These are phyloP conservation scores for Anas georgica DNA, from an alignment of 2,797 vertebrate genomes.

Conservation along the genomic window DNA sequence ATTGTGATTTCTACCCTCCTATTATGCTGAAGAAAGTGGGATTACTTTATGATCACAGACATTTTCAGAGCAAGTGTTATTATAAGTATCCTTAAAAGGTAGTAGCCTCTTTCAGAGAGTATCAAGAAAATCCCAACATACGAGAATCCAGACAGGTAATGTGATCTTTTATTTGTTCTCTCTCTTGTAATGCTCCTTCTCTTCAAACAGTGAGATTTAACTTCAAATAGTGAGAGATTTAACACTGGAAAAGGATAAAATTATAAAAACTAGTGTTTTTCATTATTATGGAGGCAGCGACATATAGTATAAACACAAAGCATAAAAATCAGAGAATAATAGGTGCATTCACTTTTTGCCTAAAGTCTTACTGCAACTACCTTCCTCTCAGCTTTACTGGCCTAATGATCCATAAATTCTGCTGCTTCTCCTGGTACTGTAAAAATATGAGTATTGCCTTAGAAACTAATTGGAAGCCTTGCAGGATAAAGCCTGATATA, in stretches of 20 bases:
- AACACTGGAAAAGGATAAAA: not conserved
- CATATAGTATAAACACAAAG: not conserved
- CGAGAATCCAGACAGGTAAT: not conserved
- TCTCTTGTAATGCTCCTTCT: not conserved
- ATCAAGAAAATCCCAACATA: not conserved
- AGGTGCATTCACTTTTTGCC: not conserved
- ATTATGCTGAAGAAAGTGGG: not conserved
- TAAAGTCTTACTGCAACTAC: constrained; percentile 5
- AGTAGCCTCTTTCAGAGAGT: not conserved
- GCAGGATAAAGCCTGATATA: constrained; percentile 23
- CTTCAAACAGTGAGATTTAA: not conserved
- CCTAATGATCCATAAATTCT: constrained; percentile 61
- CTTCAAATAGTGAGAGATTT: not conserved
- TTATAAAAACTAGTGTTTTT: not conserved
- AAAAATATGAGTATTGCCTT: constrained; percentile 55
- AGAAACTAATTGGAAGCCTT: constrained; percentile 58
- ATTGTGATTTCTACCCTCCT: not conserved
- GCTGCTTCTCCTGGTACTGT: not conserved
- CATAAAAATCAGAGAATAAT: constrained; percentile 52
- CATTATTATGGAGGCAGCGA: constrained; percentile 11
- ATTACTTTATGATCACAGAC: not conserved
- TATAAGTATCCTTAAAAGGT: not conserved
- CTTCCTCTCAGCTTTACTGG: constrained; percentile 40
- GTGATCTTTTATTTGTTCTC: not conserved
- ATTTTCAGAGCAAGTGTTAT: not conserved